Evolutionary conservation across 2,888 invertebrate species (phyloP).

Genomic region (Deilephila porcellus): DNA sequence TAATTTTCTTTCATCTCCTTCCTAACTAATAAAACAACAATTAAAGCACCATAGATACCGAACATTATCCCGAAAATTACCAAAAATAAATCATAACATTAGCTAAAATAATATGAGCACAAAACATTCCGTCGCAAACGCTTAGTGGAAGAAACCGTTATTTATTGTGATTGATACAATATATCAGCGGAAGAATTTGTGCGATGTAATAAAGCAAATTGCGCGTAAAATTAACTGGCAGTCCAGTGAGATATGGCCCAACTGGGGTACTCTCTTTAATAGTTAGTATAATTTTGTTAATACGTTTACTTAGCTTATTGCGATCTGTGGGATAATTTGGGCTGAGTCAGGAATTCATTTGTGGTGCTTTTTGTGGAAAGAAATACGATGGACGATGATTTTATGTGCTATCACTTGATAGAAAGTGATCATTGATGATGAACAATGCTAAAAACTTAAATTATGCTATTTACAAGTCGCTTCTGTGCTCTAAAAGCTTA

Average conservation of each 20-base stretch:
- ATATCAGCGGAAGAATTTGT: conserved; percentile 37
- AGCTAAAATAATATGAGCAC: conserved; percentile 6
- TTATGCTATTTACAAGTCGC: too few species aligned
- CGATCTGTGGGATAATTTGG: too few species aligned
- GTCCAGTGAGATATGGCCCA: conserved; percentile 14
- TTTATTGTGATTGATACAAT: conserved; percentile 38
- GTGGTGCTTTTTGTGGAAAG: too few species aligned
- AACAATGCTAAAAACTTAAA: too few species aligned
- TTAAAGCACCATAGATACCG: not conserved
- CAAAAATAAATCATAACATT: conserved; percentile 16
- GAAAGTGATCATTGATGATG: too few species aligned
- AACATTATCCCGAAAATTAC: not conserved
- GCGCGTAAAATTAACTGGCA: conserved; percentile 41
- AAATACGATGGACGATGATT: too few species aligned
- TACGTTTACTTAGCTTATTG: not conserved
- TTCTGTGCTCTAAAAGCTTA: too few species aligned
- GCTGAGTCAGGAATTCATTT: too few species aligned
- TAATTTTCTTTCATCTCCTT: not conserved
- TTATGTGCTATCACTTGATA: too few species aligned
- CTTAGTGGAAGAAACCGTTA: conserved; percentile 33
- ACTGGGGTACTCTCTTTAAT: not conserved
- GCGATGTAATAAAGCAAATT: conserved; percentile 42
- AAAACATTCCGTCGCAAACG: conserved; percentile 17
- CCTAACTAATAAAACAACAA: not conserved
- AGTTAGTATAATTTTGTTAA: conserved; percentile 20